Evolutionary conservation across 1,140 invertebrate species (phyloP), one percentile per base, ranked within the genome.

Genomic region (Cotesia glomerata): DNA sequence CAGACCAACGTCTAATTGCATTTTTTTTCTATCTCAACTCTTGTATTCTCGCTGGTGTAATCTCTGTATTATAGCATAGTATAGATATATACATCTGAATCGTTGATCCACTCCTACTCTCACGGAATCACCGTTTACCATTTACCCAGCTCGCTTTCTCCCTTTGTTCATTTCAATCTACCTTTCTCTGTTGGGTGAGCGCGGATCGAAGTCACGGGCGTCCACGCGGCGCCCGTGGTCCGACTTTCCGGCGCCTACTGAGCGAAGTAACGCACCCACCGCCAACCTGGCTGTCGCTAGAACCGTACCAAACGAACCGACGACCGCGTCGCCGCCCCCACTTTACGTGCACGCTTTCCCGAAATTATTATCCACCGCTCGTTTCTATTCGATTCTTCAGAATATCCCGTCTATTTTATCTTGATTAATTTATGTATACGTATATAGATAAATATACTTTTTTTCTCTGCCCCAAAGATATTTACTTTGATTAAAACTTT

Each of bases 161-260:
- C 16, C 62, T 61, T 62, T 45, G 49, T 70, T 34, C 52, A 45
- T 69, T 54, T 70, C 45, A 62, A 16, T 52, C 36, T 45, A 64
- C 63, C 67, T 69, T 67, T 64, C 66, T 67, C 73, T 66, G 56
- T 69, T 72, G 62, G 49, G 56, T 18, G 56, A 16, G 26, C 51
- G 58, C 66, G 71, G 76, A 75, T 77, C 76, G 76, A 77, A 77
- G 74, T 72, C 70, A 73, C 68, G 73, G 76, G 74, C 76, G 76
- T 77, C 76, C 76, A 62, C 70, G 72, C 72, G 76, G 72, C 76
- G 76, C 76, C 74, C 74, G 66, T 66, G 71, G 69, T 74, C 74
- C 76, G 76, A 75, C 76, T 72, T 77, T 36, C 34, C 69, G 76
- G 76, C 76, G 76, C 76, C 76, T 64, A 75, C 66, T 66, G 69